Conservation (phyloP, 1,140 invertebrate species). For the Andricus grossulariae region DNA sequence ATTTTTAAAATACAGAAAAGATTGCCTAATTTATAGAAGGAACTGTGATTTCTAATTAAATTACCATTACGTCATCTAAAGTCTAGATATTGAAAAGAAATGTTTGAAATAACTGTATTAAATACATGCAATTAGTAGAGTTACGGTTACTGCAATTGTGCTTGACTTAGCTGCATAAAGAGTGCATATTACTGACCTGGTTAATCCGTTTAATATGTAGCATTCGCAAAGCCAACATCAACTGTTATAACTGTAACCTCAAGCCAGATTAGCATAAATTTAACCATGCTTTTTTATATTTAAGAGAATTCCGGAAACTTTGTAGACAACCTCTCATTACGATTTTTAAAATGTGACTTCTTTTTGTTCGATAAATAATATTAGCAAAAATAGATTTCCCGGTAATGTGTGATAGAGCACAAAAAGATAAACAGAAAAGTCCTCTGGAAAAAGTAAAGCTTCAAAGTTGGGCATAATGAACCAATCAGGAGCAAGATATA, state of each 20-base stretch:
- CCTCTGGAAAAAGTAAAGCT: no score
- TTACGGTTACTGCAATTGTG: constrained; percentile 27
- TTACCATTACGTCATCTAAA: constrained; percentile 11
- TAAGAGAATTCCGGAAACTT: not conserved
- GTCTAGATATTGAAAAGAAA: not conserved
- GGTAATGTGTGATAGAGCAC: no score
- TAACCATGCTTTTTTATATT: not conserved
- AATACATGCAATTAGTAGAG: not conserved
- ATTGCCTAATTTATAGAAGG: no score
- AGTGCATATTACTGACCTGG: constrained; percentile 28
- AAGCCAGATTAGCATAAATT: constrained; percentile 15
- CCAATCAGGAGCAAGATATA: no score
- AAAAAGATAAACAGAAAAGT: no score
- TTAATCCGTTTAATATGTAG: constrained; percentile 25
- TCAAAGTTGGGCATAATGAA: no score
- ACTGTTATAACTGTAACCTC: constrained; percentile 30
- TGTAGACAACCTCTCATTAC: not conserved
- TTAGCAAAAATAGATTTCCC: not conserved
- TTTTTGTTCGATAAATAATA: constrained; percentile 8
- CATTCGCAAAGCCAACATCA: constrained; percentile 6
- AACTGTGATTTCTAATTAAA: not conserved
- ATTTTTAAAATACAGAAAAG: no score
- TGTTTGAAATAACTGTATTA: constrained; percentile 27
- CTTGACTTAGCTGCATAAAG: not conserved
- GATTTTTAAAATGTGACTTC: constrained; percentile 3